phyloP scores from a whole-genome alignment of 2,797 vertebrate species.

The Mus minutoides region DNA sequence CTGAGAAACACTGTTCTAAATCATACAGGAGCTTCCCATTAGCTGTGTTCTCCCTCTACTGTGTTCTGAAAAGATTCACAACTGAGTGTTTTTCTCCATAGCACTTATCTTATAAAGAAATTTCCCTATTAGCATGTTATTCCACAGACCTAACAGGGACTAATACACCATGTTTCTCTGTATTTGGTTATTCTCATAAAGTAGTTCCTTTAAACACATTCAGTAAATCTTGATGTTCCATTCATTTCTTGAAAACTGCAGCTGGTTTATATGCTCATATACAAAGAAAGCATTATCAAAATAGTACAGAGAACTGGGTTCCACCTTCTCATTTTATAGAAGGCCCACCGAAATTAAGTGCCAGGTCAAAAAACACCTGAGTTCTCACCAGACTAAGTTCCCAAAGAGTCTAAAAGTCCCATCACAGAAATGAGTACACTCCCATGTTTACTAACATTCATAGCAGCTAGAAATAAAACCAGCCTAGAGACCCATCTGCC shows the following conservation, averaged over 20 bases:
- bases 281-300: slow-evolving; percentile 4
- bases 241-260: not conserved
- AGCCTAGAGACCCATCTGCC: not conserved
- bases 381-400: not conserved
- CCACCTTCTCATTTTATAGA: not conserved
- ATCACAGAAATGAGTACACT: not conserved
- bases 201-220: not conserved
- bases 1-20: not conserved
- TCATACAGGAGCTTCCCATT: not conserved
- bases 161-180: not conserved
- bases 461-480: not conserved
- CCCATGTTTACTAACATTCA: not conserved
- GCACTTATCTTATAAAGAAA: slow-evolving; percentile 34
- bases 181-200: not conserved
- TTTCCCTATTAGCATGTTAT: not conserved
- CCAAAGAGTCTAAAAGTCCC: not conserved
- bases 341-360: not conserved
- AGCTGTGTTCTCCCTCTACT: not conserved
- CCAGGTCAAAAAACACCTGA: not conserved
- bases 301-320: not conserved
- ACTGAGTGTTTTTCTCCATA: not conserved
- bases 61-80: not conserved
- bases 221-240: not conserved
- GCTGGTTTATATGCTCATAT: slow-evolving; percentile 41
- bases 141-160: not conserved